These are phyloP conservation scores for Drosophila crucigera DNA, from an alignment of 2,888 invertebrate species.

Conservation along the genomic window DNA sequence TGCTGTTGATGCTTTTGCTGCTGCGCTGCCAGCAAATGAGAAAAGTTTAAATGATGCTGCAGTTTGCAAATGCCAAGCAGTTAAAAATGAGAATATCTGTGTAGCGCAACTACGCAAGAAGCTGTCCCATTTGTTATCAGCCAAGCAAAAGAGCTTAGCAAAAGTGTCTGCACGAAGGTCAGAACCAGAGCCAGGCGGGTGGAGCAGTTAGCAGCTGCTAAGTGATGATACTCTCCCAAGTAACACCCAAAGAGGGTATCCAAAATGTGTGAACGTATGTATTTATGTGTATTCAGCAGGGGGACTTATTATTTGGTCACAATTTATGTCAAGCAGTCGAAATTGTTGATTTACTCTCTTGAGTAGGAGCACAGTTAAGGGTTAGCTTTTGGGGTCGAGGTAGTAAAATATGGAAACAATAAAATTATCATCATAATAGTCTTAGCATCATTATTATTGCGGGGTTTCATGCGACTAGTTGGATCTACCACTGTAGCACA, in stretches of 20 bases:
- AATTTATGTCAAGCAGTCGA: neutral
- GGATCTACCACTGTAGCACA: neutral
- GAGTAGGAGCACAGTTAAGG: neutral
- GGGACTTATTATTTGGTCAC: conserved; percentile 4
- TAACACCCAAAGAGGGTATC: neutral
- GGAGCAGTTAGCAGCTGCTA: conserved; percentile 26
- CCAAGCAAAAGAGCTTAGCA: conserved; percentile 27
- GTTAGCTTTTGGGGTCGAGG: neutral
- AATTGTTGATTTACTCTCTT: neutral
- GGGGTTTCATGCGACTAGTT: neutral
- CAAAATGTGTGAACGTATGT: conserved; percentile 9
- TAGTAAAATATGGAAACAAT: neutral
- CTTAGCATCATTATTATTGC: neutral
- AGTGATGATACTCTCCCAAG: conserved; percentile 21
- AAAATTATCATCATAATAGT: neutral
- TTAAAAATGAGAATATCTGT: conserved; percentile 76
- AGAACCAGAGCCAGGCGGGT: conserved; percentile 7
- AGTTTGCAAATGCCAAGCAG: conserved; percentile 80
- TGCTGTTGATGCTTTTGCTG: conserved; percentile 32
- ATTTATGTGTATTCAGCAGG: neutral
- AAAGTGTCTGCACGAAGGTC: conserved; percentile 38
- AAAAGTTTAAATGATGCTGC: conserved; percentile 82
- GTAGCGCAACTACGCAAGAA: conserved; percentile 25
- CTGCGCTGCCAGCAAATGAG: conserved; percentile 71
- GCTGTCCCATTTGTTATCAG: conserved; percentile 73